Base-by-base conservation (phyloP, 2,888 invertebrate species). In the Catocala nupta region DNA sequence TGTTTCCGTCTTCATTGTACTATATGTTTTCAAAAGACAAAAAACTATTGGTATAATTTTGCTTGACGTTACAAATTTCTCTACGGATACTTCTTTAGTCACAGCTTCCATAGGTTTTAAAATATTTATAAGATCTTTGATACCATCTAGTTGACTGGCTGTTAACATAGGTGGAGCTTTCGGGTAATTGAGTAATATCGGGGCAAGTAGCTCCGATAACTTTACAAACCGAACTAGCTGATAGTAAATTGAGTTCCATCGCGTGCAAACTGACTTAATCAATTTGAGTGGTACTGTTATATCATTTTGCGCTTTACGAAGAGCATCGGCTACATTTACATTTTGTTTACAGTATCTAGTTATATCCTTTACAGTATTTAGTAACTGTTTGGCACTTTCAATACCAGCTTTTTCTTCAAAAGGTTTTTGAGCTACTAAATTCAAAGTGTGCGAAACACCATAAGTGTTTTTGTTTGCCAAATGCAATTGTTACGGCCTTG, bases 171-270 rank as follows among this genome's bases (percentile, higher is more conserved):
- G 16, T 49, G 74, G 70, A 49, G 67, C 65, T 70, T 68, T 75
- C 10, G 70, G 65, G 52, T 70, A 48, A 9, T 75, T 71, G 44
- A 74, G 66, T 68, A 70, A 71, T 69, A 73, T 73, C 47, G 70
- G 62, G 5, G 68, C 70, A 63, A 75, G 36, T 56, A 69, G 16
- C 47, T 71, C 64, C 7, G 68, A 70, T 65, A 75, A 68, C 56
- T 69, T 43, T 45, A 71, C 68, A 71, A 77, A 77, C 54, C 71
- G 67, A 43, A 51, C 77, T 55, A 81, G 55, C 66, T 74, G 71
- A 57, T 75, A 70, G 59, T 57, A 81, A 68, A 69, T 68, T 36
- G 78, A 80, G 65, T 81, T 81, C 78, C 78, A 81, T 61, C 77
- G 58, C 7, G 77, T 80, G 51, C 68, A 68, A 56, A 81, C 77